Evolutionary conservation across 2,797 vertebrate genomes (phyloP).

Genomic region (Tamandua tetradactyla): DNA sequence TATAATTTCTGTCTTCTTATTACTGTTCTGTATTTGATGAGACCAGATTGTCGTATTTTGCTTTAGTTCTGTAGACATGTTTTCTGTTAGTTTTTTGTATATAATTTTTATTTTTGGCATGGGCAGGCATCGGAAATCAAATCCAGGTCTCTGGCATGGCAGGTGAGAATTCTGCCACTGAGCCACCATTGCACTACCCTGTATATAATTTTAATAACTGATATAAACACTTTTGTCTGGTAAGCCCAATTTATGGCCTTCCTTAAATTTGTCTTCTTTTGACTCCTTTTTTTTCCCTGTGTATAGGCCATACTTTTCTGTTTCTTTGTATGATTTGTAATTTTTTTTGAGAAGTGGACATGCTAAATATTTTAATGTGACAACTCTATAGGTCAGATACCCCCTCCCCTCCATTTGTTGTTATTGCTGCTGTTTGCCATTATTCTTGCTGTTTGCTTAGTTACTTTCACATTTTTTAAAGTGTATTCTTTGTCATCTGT

Average conservation of each 20-base stretch:
- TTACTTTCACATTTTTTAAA: not conserved
- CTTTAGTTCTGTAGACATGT: not conserved
- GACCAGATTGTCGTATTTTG: not conserved
- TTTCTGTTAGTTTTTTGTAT: not conserved
- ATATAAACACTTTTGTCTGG: not conserved
- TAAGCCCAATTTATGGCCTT: not conserved
- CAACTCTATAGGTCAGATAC: not conserved
- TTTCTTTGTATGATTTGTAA: constrained; percentile 28
- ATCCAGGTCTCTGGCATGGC: no score
- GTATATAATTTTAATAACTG: not conserved
- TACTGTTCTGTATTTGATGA: not conserved
- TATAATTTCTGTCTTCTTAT: not conserved
- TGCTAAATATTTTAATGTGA: not conserved
- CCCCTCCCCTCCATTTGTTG: not conserved
- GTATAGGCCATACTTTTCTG: not conserved
- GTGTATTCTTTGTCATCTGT: constrained; percentile 4
- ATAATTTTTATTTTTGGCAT: no score
- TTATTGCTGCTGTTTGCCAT: not conserved
- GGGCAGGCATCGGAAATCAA: no score
- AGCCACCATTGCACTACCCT: no score
- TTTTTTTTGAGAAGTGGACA: constrained; percentile 5
- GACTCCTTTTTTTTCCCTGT: not conserved
- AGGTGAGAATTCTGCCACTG: no score
- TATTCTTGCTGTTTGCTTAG: not conserved
- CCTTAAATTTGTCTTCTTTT: not conserved